Evolutionary conservation across 2,113 vertebrate genomes (phyloP).

Genomic region (Cottus gobio): DNA sequence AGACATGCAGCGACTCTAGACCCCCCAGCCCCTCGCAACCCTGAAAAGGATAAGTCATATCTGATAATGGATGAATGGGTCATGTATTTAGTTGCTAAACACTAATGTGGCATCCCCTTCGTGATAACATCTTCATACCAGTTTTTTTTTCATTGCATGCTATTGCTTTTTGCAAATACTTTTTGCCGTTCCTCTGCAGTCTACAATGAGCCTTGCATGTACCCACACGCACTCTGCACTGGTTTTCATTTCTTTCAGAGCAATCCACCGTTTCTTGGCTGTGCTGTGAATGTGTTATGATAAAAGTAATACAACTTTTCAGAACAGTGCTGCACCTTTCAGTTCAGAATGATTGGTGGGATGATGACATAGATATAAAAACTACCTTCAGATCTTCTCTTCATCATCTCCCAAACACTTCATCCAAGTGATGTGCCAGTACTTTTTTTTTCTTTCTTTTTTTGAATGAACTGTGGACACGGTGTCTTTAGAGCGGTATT

Average conservation of each 20-base stretch:
- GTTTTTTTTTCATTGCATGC: background rate
- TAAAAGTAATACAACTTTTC: conserved; percentile 49
- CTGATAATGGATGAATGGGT: background rate
- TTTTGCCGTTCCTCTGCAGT: background rate
- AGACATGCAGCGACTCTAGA: background rate
- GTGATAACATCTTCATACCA: background rate
- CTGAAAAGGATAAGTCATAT: background rate
- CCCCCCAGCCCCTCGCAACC: too few species aligned
- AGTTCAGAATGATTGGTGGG: conserved; percentile 34
- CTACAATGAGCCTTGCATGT: background rate
- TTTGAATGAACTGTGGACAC: conserved; percentile 35
- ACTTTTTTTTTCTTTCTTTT: background rate
- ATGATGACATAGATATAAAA: conserved; percentile 55
- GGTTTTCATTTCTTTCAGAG: conserved; percentile 19
- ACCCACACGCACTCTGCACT: background rate
- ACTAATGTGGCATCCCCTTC: background rate
- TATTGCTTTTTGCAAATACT: background rate
- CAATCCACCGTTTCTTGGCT: conserved; percentile 5
- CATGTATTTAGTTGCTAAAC: background rate
- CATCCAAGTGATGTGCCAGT: conserved; percentile 16
- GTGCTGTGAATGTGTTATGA: conserved; percentile 17
- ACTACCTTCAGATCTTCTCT: conserved; percentile 41
- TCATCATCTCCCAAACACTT: conserved; percentile 28
- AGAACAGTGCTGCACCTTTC: conserved; percentile 40
- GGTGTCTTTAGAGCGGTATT: conserved; percentile 29